Conservation (phyloP, 1,140 invertebrate genomes). For the Drosophila sp. region DNA sequence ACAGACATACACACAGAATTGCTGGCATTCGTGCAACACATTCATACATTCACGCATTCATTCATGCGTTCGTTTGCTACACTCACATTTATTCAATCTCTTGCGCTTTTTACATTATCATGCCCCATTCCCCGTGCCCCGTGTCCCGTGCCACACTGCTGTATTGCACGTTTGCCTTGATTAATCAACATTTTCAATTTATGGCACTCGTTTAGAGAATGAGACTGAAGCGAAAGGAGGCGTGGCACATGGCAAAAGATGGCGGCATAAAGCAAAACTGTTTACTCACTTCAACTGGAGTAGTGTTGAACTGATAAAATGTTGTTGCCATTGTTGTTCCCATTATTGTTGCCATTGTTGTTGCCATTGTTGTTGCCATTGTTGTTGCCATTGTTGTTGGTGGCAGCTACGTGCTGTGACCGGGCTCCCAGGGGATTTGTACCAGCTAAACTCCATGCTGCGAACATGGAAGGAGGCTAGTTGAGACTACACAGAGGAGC, state of each 20-base stretch:
- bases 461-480: background rate
- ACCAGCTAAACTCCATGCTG: conserved; percentile 66
- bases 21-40: conserved; percentile 12
- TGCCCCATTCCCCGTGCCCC: background rate
- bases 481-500: background rate
- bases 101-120: conserved; percentile 59
- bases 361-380: conserved; percentile 16
- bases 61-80: conserved; percentile 39
- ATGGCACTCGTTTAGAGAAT: conserved; percentile 60
- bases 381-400: conserved; percentile 25
- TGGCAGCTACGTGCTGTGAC: conserved; percentile 66
- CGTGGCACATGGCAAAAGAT: conserved; percentile 20
- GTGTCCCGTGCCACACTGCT: conserved; percentile 9
- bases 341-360: conserved; percentile 18
- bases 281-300: conserved; percentile 76
- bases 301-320: conserved; percentile 72
- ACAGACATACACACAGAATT: conserved; percentile 5
- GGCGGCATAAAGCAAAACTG: conserved; percentile 69
- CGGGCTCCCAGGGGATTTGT: conserved; percentile 72
- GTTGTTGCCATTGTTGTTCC: conserved; percentile 38
- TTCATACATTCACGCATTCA: conserved; percentile 23
- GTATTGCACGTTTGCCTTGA: conserved; percentile 64
- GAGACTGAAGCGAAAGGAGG: background rate
- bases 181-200: conserved; percentile 82
- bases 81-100: conserved; percentile 59